Evolutionary conservation across 2,113 vertebrate species (phyloP).

Genomic region (Podarcis muralis): DNA sequence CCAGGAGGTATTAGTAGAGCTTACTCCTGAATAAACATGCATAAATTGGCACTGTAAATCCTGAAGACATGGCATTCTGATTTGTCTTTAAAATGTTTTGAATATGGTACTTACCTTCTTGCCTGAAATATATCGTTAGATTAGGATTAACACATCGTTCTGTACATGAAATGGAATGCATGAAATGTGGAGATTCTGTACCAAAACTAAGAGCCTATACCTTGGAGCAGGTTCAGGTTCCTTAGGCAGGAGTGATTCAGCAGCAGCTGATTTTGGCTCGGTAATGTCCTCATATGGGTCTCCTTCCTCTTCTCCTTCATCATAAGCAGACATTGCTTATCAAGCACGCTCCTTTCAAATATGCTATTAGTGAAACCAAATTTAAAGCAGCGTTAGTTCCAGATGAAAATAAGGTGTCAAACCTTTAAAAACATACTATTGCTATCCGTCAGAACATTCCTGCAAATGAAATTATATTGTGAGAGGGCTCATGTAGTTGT

Average conservation of each 20-base stretch:
- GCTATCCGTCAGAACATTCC: not conserved
- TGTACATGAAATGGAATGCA: not conserved
- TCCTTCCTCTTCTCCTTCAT: not conserved
- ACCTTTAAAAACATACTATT: not conserved
- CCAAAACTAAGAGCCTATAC: conserved; percentile 9
- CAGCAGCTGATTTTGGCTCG: not conserved
- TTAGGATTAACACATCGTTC: not conserved
- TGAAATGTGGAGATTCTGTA: not conserved
- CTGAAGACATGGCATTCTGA: not conserved
- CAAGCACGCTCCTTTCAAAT: not conserved
- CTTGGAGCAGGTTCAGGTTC: not conserved
- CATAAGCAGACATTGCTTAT: not conserved
- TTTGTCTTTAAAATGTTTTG: not conserved
- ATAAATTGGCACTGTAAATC: not conserved
- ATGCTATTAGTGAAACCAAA: not conserved
- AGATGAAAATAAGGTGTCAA: not conserved
- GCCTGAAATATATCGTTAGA: not conserved
- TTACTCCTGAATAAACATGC: not conserved
- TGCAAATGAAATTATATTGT: not conserved
- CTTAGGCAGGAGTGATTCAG: not conserved
- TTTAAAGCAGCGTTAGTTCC: not conserved
- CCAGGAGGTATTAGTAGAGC: not conserved
- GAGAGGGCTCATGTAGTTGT: not conserved
- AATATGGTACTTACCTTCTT: not conserved
- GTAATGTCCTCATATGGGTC: not conserved